Conservation (phyloP, 2,113 vertebrate genomes). For the Chionomys nivalis region DNA sequence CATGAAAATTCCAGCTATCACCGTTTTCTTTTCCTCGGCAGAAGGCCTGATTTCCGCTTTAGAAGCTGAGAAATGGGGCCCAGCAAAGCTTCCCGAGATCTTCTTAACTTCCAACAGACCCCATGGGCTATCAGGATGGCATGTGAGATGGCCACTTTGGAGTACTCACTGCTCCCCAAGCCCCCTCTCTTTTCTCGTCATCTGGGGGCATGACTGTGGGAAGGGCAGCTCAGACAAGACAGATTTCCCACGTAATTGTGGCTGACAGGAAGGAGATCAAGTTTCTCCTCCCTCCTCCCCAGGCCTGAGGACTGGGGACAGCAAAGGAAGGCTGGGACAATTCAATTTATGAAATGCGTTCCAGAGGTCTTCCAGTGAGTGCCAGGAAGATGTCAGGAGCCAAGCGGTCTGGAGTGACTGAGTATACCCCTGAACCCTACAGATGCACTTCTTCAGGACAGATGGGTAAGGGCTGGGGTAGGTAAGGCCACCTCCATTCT, state of each 20-base stretch:
- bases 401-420: constrained; percentile 7
- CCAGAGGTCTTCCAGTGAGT: constrained; percentile 66
- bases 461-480: not conserved
- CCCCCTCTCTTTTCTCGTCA: not conserved
- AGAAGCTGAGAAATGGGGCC: not conserved
- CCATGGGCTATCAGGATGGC: not conserved
- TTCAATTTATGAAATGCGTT: constrained; percentile 64
- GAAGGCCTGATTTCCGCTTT: constrained; percentile 7
- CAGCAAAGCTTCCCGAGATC: not conserved
- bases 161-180: not conserved
- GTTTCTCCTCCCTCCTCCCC: not conserved
- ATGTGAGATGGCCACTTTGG: not conserved
- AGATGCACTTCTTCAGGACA: constrained; percentile 28
- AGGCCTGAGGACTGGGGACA: constrained; percentile 58
- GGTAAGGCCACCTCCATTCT: not conserved
- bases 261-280: not conserved
- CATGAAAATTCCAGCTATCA: not conserved
- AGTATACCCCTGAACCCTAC: not conserved
- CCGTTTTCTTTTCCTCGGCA: not conserved
- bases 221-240: not conserved
- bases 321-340: constrained; percentile 56
- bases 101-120: not conserved
- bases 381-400: constrained; percentile 49
- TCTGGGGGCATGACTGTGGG: not conserved
- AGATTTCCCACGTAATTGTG: not conserved